Evolutionary conservation across 2,113 vertebrate species (phyloP).

Genomic region (Philantomba maxwellii): DNA sequence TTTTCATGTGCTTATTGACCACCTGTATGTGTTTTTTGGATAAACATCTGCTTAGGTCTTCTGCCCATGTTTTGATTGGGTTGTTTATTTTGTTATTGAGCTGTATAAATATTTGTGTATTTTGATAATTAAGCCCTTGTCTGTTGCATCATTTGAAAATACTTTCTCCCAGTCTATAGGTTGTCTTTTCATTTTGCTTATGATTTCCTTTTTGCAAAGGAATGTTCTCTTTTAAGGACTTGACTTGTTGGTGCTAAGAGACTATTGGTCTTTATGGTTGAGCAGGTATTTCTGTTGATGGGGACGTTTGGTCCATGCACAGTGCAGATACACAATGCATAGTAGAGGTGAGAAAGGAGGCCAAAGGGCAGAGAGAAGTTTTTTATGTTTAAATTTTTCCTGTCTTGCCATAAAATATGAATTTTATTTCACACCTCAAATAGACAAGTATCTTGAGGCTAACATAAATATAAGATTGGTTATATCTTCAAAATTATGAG

Average conservation of each 20-base stretch:
- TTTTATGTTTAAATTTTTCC: background rate
- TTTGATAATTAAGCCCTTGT: background rate
- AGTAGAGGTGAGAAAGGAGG: background rate
- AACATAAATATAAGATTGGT: background rate
- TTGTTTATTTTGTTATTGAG: background rate
- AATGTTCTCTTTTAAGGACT: background rate
- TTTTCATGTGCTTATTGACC: background rate
- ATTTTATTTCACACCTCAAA: background rate
- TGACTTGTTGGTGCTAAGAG: background rate
- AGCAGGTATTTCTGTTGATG: background rate
- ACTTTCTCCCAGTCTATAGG: background rate
- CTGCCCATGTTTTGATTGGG: background rate
- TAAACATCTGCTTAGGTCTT: background rate
- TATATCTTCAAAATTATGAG: background rate
- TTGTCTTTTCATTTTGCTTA: background rate
- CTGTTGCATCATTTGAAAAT: background rate
- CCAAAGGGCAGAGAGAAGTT: background rate
- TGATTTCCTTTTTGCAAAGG: background rate
- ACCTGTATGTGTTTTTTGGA: background rate
- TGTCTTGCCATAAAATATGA: background rate
- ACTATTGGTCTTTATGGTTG: background rate
- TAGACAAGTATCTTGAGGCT: background rate
- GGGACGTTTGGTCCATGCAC: background rate
- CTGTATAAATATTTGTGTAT: background rate
- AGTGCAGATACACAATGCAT: background rate